phyloP scores from a whole-genome alignment of 2,113 vertebrate species.

The Peucedramus taeniatus region DNA sequence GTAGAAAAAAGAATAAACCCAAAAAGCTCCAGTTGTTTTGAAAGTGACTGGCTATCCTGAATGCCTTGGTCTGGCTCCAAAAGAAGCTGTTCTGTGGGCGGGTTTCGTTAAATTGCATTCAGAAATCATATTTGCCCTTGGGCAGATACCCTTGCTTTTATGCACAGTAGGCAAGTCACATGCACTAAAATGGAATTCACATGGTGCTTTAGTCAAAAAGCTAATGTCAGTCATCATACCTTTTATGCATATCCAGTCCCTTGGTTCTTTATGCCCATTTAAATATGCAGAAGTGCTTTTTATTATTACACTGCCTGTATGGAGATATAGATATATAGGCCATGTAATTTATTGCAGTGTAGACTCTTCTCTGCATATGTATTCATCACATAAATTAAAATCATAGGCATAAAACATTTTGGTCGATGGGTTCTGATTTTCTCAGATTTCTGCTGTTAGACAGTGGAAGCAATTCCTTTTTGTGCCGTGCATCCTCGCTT shows the following conservation, averaged over 20 bases:
- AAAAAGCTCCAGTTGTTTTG: slow-evolving; percentile 59
- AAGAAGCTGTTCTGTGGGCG: slow-evolving; percentile 25
- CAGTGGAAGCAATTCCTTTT: slow-evolving; percentile 9
- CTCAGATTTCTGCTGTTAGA: slow-evolving; percentile 7
- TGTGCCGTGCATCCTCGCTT: neutral
- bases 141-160: slow-evolving; percentile 49
- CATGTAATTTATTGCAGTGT: neutral
- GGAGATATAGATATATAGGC: neutral
- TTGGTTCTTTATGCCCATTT: slow-evolving; percentile 45
- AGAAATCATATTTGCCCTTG: slow-evolving; percentile 69
- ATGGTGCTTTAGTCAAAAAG: slow-evolving; percentile 36
- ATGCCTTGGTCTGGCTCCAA: slow-evolving; percentile 44
- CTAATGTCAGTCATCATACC: slow-evolving; percentile 51
- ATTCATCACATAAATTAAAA: slow-evolving; percentile 26
- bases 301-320: slow-evolving; percentile 17
- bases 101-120: slow-evolving; percentile 66
- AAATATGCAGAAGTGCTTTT: slow-evolving; percentile 43
- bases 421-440: neutral
- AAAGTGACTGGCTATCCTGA: slow-evolving; percentile 61
- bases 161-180: neutral
- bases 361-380: neutral
- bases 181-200: slow-evolving; percentile 10
- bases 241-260: slow-evolving; percentile 48
- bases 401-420: slow-evolving; percentile 2
- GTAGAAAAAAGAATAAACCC: slow-evolving; percentile 68